phyloP scores from a whole-genome alignment of 2,113 vertebrate genomes.

The Daubentonia madagascariensis region DNA sequence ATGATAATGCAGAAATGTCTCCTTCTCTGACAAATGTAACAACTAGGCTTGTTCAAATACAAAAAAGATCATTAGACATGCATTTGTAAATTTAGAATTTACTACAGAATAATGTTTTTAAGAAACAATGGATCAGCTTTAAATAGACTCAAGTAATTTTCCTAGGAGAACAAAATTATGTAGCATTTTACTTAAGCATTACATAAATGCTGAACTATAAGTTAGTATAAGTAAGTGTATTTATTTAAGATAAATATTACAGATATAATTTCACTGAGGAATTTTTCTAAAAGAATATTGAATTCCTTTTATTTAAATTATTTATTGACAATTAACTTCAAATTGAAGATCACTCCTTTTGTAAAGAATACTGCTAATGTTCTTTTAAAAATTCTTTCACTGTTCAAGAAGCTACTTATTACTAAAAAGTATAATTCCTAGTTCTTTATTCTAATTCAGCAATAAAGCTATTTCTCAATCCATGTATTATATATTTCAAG shows the following conservation, averaged over 20 bases:
- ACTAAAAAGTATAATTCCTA: background rate
- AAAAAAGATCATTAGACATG: slow-evolving; percentile 69
- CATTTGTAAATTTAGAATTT: slow-evolving; percentile 70
- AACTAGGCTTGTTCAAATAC: slow-evolving; percentile 68
- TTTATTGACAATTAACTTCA: slow-evolving; percentile 24
- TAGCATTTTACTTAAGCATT: slow-evolving; percentile 42
- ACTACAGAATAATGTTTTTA: slow-evolving; percentile 45
- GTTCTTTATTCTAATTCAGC: background rate
- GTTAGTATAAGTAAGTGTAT: background rate
- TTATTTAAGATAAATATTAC: background rate
- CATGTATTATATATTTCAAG: background rate
- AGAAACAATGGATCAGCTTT: slow-evolving; percentile 52
- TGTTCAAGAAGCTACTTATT: background rate
- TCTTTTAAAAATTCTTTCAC: background rate
- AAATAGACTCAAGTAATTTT: slow-evolving; percentile 60
- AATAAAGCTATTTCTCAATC: background rate
- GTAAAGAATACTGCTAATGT: background rate
- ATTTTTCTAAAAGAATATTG: background rate
- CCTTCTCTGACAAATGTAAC: slow-evolving; percentile 76
- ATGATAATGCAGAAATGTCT: slow-evolving; percentile 85
- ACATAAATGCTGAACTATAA: background rate
- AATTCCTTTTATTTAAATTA: slow-evolving; percentile 12
- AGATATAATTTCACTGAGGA: slow-evolving; percentile 45
- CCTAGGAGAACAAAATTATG: slow-evolving; percentile 48
- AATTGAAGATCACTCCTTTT: background rate